Base-by-base conservation (phyloP, 2,797 vertebrate genomes). In the Gouania willdenowi region DNA sequence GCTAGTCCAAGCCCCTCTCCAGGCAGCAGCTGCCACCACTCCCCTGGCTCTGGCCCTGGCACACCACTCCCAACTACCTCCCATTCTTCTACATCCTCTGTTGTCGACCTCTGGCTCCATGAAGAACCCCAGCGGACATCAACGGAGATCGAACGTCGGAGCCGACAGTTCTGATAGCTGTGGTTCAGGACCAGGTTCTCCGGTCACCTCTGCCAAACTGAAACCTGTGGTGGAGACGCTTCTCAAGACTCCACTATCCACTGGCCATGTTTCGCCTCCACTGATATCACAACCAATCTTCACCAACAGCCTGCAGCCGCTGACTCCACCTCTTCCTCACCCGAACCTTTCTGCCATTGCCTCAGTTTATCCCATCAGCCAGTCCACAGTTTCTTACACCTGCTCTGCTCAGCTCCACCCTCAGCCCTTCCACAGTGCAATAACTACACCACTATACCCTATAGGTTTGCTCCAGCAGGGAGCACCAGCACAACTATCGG, bases 11-110 rank as follows among this genome's bases (percentile, higher is more conserved):
- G 95, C 94, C 0, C 96, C 96, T 0, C 84, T 99, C 33, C 95
- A 97, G 81, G 94, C 96, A 0, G 95, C 94, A 0, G 94, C 95
- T 0, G 92, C 95, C 54, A 97, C 95, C 66, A 97, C 94, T 0
- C 94, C 96, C 0, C 91, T 98, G 15, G 95, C 94, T 26, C 92
- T 98, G 15, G 94, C 96, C 4, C 86, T 98, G 28, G 93, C 95
- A 8, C 94, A 95, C 66, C 94, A 95, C 66, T 86, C 94, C 0
- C 91, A 93, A 41, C 82, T 98, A 41, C 93, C 93, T 0, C 84
- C 92, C 0, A 88, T 92, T 46, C 90, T 96, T 46, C 95, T 96
- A 79, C 92, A 92, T 0, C 89, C 93, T 0, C 71, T 90, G 38
- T 28, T 25, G 1, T 78, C 89, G 0, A 60, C 77, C n/a, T 56